Evolutionary conservation across 2,113 vertebrate species (phyloP), one percentile per base, ranked within the genome.

Genomic region (Thymallus thymallus): DNA sequence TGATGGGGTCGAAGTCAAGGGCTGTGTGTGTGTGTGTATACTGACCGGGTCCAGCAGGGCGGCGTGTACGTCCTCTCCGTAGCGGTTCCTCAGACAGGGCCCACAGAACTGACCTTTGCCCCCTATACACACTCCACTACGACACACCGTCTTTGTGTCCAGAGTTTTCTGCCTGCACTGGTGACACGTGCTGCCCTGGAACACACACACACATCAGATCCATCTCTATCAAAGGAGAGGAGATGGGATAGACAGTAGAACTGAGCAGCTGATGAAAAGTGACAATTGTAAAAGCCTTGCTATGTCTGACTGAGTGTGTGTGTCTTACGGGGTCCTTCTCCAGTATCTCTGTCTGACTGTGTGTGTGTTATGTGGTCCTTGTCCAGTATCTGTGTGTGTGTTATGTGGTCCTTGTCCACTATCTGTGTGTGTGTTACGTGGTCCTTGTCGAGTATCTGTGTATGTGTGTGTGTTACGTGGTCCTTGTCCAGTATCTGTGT

Each of bases 81-180:
- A 99, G 16, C 98, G 95, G 79, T 99, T 99, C 41, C 96, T 94
- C 73, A 99, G 91, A 68, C 97, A 99, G 0, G 96, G 98, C 0
- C 97, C 97, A 64, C 98, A 99, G 67, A 99, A 99, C 89, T 98
- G 98, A 0, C 98, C 98, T 79, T 96, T 94, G 41, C 92, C 94
- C 0, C 95, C 96, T 0, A 91, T 90, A 30, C 98, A 99, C 87
- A 90, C 82, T 46, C 91, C 88, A 62, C 93, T 98, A 78, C 95
- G 95, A 82, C 98, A 99, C 84, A 96, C 90, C 0, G 97, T 98
- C 91, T 98, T 99, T 2, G 96, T 98, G 87, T 99, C 98, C 0
- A 94, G 91, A 65, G 98, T 99, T 88, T 99, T 99, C 88, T 99
- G 97, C 71, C 98, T 92, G 84, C 98, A 99, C 83, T 99, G 98